Evolutionary conservation across 2,888 invertebrate species (phyloP).

Genomic region (Choristoneura rosaceana): DNA sequence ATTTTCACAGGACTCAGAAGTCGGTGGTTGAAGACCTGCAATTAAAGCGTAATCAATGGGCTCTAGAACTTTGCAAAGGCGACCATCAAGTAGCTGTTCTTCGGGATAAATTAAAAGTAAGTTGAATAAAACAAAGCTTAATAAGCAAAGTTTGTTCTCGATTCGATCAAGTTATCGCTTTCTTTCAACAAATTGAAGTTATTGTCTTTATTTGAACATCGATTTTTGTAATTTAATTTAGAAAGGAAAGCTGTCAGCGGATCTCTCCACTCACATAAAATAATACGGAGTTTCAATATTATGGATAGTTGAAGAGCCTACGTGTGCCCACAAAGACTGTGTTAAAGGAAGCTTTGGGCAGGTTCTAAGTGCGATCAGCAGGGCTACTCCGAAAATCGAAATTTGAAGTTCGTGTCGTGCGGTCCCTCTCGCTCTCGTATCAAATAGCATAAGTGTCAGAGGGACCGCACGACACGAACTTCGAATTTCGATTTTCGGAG

Average conservation of each 20-base stretch:
- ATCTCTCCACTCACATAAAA: too few species aligned
- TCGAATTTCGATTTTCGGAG: too few species aligned
- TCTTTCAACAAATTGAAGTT: neutral
- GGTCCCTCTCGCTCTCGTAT: too few species aligned
- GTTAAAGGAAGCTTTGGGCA: too few species aligned
- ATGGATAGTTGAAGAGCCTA: too few species aligned
- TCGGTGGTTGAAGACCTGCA: slow-evolving; percentile 55
- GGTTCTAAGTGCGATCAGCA: neutral
- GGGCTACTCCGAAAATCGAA: too few species aligned
- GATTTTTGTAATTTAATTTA: neutral
- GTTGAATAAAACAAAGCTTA: slow-evolving; percentile 4
- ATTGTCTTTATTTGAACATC: neutral
- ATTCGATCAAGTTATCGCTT: neutral
- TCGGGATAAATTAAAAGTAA: slow-evolving; percentile 70
- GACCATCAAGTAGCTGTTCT: slow-evolving; percentile 67
- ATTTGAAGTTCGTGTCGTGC: too few species aligned
- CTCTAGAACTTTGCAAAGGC: slow-evolving; percentile 55
- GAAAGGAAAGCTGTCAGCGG: neutral
- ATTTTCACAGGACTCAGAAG: slow-evolving; percentile 55
- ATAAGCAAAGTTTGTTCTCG: neutral
- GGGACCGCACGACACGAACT: too few species aligned
- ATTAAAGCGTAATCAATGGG: slow-evolving; percentile 57
- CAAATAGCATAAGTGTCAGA: too few species aligned
- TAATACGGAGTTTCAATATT: too few species aligned
- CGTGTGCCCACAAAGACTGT: too few species aligned